Conservation (phyloP, 2,888 invertebrate genomes). For the Dendrolimus houi region DNA sequence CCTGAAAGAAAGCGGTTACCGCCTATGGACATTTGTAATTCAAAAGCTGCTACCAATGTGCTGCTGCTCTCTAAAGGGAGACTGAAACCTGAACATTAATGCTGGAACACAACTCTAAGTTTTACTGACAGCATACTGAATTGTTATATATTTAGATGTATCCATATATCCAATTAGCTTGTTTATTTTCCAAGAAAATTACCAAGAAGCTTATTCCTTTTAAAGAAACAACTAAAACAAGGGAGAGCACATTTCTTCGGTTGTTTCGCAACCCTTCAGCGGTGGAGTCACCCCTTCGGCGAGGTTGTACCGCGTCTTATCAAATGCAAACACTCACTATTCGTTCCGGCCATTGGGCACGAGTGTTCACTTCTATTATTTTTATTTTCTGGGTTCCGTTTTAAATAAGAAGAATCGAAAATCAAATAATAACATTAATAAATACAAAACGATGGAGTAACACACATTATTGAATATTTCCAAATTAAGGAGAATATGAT, state of each 20-base stretch:
- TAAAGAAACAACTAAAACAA: constrained; percentile 2
- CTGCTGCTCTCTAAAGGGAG: no score
- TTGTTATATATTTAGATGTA: no score
- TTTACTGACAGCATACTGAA: no score
- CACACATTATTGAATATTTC: not conserved
- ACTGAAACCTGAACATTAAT: no score
- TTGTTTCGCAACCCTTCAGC: constrained; percentile 26
- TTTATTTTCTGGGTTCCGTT: constrained; percentile 55
- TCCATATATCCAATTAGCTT: no score
- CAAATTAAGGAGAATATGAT: not conserved
- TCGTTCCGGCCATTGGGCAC: constrained; percentile 64
- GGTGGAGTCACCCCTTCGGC: constrained; percentile 11
- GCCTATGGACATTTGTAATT: no score
- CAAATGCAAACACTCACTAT: constrained; percentile 67
- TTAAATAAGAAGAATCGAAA: constrained; percentile 11
- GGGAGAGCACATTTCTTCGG: constrained; percentile 9
- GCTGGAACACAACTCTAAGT: no score
- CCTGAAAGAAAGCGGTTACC: no score
- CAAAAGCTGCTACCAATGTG: no score
- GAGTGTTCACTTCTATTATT: constrained; percentile 47
- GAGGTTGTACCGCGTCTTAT: constrained; percentile 42
- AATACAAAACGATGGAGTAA: not conserved
- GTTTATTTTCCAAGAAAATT: no score
- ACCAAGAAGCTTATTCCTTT: not conserved
- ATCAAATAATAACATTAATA: not conserved